Evolutionary conservation across 2,113 vertebrate genomes (phyloP).

Genomic region (Protomyctophum bolini): DNA sequence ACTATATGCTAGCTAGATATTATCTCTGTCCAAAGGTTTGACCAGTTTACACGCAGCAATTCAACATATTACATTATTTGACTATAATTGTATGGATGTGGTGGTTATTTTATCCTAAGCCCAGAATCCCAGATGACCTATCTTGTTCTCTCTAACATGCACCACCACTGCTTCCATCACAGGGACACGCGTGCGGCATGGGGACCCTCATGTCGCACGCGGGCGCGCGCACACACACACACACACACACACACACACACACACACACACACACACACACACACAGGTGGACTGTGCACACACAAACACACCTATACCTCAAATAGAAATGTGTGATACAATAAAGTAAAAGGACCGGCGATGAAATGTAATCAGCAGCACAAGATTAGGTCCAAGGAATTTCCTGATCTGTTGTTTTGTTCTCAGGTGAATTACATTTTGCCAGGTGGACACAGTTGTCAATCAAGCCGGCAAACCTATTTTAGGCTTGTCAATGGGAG

Average conservation of each 20-base stretch:
- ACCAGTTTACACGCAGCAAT: too few relatives aligned
- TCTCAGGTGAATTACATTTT: constrained; percentile 74
- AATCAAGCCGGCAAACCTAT: constrained; percentile 81
- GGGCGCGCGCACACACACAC: constrained; percentile 4
- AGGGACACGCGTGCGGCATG: too few relatives aligned
- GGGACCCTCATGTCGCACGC: neutral
- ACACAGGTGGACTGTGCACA: neutral
- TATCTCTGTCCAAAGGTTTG: too few relatives aligned
- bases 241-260: constrained; percentile 2
- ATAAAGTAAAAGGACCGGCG: constrained; percentile 59
- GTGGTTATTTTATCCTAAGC: too few relatives aligned
- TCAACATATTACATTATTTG: too few relatives aligned
- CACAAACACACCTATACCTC: constrained; percentile 11
- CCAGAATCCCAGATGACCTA: too few relatives aligned
- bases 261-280: too few relatives aligned
- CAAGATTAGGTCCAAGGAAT: constrained; percentile 77
- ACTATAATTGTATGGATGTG: too few relatives aligned
- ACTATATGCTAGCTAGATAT: too few relatives aligned
- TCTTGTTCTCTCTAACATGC: too few relatives aligned
- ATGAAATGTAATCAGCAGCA: constrained; percentile 72
- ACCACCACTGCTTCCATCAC: too few relatives aligned
- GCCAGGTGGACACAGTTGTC: constrained; percentile 83
- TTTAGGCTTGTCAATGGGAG: constrained; percentile 80
- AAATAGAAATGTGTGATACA: constrained; percentile 71
- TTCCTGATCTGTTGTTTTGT: constrained; percentile 75